A percentile compares a stretch with the other conserved stretches of the same genome.
Evolutionary conservation across 2,797 vertebrate genomes (phyloP).

Genomic region (Channallabes apus): DNA sequence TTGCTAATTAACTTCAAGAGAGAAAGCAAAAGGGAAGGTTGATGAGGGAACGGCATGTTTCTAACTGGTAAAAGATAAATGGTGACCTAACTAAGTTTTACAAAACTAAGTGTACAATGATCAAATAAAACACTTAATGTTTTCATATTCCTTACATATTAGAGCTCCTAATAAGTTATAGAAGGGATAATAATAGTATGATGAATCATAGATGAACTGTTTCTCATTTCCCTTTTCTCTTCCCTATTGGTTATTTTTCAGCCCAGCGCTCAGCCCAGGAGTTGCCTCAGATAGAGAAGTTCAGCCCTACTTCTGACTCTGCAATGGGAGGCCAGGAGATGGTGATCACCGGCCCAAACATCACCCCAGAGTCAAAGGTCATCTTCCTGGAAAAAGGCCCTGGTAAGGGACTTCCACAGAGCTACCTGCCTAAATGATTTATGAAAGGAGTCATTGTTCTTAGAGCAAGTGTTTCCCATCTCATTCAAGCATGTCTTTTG

Average conservation of each 20-base stretch:
- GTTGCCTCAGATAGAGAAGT: constrained; percentile 89
- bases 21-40: background rate
- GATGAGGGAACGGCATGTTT: background rate
- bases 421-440: background rate
- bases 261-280: constrained; percentile 95
- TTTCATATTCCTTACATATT: background rate
- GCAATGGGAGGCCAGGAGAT: constrained; percentile 86
- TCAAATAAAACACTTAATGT: constrained; percentile 7
- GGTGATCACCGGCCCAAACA: constrained; percentile 86
- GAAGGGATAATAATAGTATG: background rate
- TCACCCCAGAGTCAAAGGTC: constrained; percentile 87
- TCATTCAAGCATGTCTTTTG: background rate
- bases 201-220: background rate
- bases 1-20: background rate
- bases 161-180: background rate
- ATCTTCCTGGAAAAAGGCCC: constrained; percentile 90
- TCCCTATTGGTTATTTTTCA: constrained; percentile 56
- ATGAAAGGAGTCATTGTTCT: background rate
- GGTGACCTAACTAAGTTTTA: background rate
- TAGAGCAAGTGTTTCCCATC: background rate
- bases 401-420: constrained; percentile 67
- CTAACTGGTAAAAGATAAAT: background rate
- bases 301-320: constrained; percentile 80
- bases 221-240: background rate
- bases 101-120: no score